Base-by-base conservation (phyloP, 2,797 vertebrate genomes). In the Crypturellus tataupa region DNA sequence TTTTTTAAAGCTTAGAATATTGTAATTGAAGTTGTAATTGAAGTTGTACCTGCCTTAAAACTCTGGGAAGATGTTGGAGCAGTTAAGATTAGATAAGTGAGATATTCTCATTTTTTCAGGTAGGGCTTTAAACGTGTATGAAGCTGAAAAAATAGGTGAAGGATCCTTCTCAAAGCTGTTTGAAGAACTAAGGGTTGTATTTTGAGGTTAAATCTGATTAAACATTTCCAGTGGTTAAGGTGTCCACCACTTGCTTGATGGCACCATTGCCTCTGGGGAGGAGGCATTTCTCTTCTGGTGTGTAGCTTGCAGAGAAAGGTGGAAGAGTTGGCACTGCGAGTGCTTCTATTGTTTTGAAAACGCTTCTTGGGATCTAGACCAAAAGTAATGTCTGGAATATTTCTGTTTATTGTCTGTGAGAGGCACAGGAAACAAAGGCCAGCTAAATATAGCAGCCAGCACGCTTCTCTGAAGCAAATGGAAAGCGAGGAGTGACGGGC, bases 381-480 rank as follows among this genome's bases (percentile, higher is more conserved):
- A 94, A 87, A 85, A 95, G 39, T 76, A 78, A 79, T 51, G 81
- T 80, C 94, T 96, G 89, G 89, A 92, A 72, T 94, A 97, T 91
- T 97, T 96, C 94, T 94, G 89, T 93, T 93, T 83, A 72, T 96
- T 95, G 89, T 93, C 90, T 91, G 46, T 53, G 63, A 87, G 81
- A 95, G 79, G 88, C 84, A 92, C 84, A 90, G 95, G 94, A 96
- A 96, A 73, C 72, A 81, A 93, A 72, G 75, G 68, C 87, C 87
- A 89, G 40, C 56, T 77, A 73, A 92, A 89, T 92, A 80, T 11
- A 80, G 79, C 89, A 91, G 85, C 87, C 64, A 95, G 71, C 71
- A 89, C 59, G 59, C 42, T 90, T 24, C 85, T 95, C 87, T 91
- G 67, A 91, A 93, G 63, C 49, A 72, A 75, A 83, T 40, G 84